These are phyloP conservation scores for Cremastinae sp. DNA, from an alignment of 2,888 invertebrate species.

Conservation along the genomic window DNA sequence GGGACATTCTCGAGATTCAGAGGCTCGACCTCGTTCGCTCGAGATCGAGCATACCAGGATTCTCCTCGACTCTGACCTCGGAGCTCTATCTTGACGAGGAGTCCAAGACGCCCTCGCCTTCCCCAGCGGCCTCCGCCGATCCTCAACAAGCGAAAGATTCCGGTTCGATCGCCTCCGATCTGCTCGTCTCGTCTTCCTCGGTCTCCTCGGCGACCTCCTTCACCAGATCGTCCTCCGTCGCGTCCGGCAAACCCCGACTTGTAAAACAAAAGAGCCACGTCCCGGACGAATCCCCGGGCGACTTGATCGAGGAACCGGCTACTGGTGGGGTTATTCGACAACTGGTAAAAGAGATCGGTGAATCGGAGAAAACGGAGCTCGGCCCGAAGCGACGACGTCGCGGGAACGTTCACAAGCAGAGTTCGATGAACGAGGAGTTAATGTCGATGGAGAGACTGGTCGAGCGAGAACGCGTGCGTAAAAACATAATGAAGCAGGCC, in stretches of 20 bases:
- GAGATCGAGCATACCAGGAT: constrained; percentile 88
- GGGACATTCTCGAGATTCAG: constrained; percentile 90
- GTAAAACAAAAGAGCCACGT: constrained; percentile 94
- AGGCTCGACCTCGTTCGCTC: constrained; percentile 87
- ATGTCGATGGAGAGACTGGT: constrained; percentile 92
- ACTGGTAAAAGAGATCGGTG: too few species aligned
- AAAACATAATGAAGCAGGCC: constrained; percentile 93
- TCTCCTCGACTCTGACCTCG: constrained; percentile 77
- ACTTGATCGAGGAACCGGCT: constrained; percentile 69
- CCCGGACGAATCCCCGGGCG: constrained; percentile 82
- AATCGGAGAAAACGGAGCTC: too few species aligned
- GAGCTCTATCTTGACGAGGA: constrained; percentile 68
- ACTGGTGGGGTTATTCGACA: constrained; percentile 84
- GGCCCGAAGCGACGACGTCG: constrained; percentile 16
- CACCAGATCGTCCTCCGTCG: constrained; percentile 10
- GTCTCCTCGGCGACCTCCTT: constrained; percentile 4
- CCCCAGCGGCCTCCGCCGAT: constrained; percentile 46
- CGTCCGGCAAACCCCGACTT: constrained; percentile 84
- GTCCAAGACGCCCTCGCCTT: constrained; percentile 64
- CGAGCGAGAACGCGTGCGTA: constrained; percentile 91
- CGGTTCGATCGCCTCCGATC: not conserved
- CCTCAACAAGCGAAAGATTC: constrained; percentile 1
- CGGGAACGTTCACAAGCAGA: constrained; percentile 85
- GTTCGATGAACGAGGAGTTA: constrained; percentile 93
- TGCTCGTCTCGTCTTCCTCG: not conserved